These are phyloP conservation scores for Psittacus erithacus DNA, from an alignment of 2,113 vertebrate species.

Conservation along the genomic window DNA sequence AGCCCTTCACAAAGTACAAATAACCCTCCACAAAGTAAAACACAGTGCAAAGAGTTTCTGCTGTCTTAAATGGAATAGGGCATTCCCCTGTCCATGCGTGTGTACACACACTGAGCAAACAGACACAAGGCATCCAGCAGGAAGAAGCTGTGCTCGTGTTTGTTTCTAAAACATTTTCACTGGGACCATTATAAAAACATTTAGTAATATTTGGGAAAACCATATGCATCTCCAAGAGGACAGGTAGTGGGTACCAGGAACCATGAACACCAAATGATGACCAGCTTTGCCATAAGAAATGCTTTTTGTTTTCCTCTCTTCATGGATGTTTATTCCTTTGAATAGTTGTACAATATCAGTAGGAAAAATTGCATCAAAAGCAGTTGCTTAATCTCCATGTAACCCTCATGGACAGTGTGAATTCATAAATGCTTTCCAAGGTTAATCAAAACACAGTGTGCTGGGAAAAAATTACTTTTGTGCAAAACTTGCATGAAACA, in stretches of 20 bases:
- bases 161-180: neutral
- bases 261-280: neutral
- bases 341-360: neutral
- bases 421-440: neutral
- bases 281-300: neutral
- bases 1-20: neutral
- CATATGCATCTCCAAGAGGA: neutral
- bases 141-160: neutral
- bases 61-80: neutral
- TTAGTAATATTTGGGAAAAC: neutral
- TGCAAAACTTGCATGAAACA: neutral
- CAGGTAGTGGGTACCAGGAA: neutral
- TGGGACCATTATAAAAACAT: neutral
- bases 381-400: neutral
- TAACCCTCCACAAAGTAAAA: neutral
- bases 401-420: neutral
- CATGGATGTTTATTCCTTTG: neutral
- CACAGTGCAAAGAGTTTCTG: neutral
- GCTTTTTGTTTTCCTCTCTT: neutral
- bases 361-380: neutral
- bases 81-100: fast-evolving
- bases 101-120: neutral
- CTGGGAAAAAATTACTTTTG: neutral
- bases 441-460: neutral
- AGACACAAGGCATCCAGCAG: neutral